A percentile compares a stretch with the other conserved stretches of the same genome.
Evolutionary conservation across 2,888 invertebrate genomes (phyloP).

Genomic region (Osmoderma eremita): DNA sequence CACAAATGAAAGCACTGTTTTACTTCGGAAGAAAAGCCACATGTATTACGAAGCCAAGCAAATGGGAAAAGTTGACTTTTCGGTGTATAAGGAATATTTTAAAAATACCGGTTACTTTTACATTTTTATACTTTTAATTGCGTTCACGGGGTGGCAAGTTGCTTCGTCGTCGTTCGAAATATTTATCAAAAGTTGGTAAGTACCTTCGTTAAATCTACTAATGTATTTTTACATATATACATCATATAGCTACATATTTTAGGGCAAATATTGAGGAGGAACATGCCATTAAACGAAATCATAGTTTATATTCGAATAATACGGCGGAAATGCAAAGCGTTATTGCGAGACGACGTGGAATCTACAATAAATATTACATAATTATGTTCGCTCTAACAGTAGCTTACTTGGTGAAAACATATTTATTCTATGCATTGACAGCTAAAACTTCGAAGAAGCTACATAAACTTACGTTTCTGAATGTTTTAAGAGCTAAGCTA

Average conservation of each 20-base stretch:
- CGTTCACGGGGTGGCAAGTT: slow-evolving; percentile 51
- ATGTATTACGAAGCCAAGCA: slow-evolving; percentile 50
- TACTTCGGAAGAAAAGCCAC: slow-evolving; percentile 32
- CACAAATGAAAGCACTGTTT: slow-evolving; percentile 24
- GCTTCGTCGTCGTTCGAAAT: slow-evolving; percentile 35
- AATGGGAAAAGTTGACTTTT: slow-evolving; percentile 51
- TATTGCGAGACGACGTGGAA: not conserved
- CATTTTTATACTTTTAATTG: slow-evolving; percentile 47
- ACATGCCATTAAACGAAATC: slow-evolving; percentile 14
- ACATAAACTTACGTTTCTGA: slow-evolving; percentile 43
- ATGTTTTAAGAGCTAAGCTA: slow-evolving; percentile 44
- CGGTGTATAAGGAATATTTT: slow-evolving; percentile 54
- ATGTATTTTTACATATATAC: too few relatives aligned
- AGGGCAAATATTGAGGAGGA: slow-evolving; percentile 48
- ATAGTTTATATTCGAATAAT: slow-evolving; percentile 19
- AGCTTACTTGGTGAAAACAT: slow-evolving; percentile 46
- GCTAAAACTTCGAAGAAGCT: slow-evolving; percentile 43
- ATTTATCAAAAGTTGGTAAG: slow-evolving; percentile 42
- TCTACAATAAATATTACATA: slow-evolving; percentile 32
- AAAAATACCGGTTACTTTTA: slow-evolving; percentile 52
- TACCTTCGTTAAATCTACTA: not conserved
- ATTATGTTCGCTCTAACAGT: slow-evolving; percentile 26
- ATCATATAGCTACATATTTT: slow-evolving; percentile 15
- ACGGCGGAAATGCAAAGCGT: slow-evolving; percentile 16
- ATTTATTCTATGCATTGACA: slow-evolving; percentile 44